Evolutionary conservation across 2,797 vertebrate genomes (phyloP).

Genomic region (Leptodactylus fallax): DNA sequence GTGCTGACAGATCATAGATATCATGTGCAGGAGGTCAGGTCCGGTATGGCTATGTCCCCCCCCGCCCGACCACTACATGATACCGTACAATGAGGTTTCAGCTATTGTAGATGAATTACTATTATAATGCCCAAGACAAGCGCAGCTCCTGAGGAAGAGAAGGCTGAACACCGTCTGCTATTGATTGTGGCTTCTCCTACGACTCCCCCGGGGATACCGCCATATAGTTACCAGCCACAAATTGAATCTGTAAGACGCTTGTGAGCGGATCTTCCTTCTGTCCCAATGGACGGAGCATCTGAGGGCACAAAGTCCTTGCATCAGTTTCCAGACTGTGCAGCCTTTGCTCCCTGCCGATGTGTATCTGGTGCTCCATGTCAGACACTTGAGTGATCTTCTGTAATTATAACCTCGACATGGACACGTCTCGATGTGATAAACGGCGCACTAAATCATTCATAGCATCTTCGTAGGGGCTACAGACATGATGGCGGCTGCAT

Average conservation of each 20-base stretch:
- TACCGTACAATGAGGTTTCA: background rate
- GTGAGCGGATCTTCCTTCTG: background rate
- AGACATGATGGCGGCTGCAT: slow-evolving; percentile 31
- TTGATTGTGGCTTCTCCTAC: slow-evolving; percentile 46
- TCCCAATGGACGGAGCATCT: background rate
- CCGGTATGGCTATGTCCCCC: background rate
- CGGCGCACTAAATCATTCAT: slow-evolving; percentile 57
- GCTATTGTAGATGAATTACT: slow-evolving; percentile 46
- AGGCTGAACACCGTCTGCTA: slow-evolving; percentile 32
- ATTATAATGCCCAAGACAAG: slow-evolving; percentile 42
- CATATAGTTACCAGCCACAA: slow-evolving; percentile 11
- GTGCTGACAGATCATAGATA: background rate
- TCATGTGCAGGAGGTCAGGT: background rate
- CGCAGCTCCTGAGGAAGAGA: background rate
- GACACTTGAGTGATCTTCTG: background rate
- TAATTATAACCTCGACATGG: background rate
- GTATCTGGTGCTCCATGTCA: background rate
- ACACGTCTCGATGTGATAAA: slow-evolving; percentile 26
- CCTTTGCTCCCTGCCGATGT: background rate
- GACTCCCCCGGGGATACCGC: background rate
- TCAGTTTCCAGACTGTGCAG: background rate
- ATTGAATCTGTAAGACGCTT: slow-evolving; percentile 2
- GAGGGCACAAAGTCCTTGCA: background rate
- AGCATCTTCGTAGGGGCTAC: slow-evolving; percentile 8
- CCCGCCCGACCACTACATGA: too few relatives aligned